These are phyloP conservation scores for Augochlora pura DNA, from an alignment of 1,140 invertebrate genomes.

Conservation along the genomic window DNA sequence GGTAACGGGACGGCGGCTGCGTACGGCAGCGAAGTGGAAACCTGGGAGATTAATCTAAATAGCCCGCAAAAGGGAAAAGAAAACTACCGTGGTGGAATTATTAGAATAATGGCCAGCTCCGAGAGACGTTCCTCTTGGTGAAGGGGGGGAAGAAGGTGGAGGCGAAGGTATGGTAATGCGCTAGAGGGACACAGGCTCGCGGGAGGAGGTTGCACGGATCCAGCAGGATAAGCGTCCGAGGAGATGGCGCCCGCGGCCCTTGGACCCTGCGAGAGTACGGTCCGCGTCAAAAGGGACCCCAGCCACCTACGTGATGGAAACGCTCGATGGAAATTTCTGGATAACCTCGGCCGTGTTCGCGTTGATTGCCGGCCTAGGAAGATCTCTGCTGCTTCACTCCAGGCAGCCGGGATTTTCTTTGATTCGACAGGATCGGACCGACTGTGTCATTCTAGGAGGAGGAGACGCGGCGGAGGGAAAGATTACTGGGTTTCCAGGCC, in stretches of 20 bases:
- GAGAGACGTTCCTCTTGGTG: constrained; percentile 1
- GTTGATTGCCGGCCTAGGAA: background rate
- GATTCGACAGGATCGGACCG: background rate
- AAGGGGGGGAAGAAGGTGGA: constrained; percentile 21
- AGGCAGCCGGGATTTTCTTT: background rate
- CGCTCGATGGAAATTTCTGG: background rate
- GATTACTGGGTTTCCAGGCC: background rate
- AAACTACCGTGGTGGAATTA: constrained; percentile 39
- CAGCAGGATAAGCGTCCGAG: constrained; percentile 69
- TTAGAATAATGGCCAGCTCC: constrained; percentile 40
- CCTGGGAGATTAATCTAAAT: constrained; percentile 51
- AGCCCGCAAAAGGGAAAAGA: constrained; percentile 38
- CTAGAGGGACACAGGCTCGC: constrained; percentile 70
- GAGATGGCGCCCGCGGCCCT: constrained; percentile 75
- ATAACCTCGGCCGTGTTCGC: too few relatives aligned
- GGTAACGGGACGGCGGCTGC: constrained; percentile 26
- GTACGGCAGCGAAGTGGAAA: constrained; percentile 48
- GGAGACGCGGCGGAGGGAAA: background rate
- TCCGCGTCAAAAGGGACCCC: constrained; percentile 64
- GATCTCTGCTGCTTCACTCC: background rate
- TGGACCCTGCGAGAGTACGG: constrained; percentile 61
- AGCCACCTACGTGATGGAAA: constrained; percentile 12
- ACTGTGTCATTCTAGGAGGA: background rate
- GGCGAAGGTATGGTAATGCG: constrained; percentile 72
- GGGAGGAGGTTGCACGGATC: constrained; percentile 63